phyloP scores from a whole-genome alignment of 2,113 vertebrate species.

The Catharus bicknelli region DNA sequence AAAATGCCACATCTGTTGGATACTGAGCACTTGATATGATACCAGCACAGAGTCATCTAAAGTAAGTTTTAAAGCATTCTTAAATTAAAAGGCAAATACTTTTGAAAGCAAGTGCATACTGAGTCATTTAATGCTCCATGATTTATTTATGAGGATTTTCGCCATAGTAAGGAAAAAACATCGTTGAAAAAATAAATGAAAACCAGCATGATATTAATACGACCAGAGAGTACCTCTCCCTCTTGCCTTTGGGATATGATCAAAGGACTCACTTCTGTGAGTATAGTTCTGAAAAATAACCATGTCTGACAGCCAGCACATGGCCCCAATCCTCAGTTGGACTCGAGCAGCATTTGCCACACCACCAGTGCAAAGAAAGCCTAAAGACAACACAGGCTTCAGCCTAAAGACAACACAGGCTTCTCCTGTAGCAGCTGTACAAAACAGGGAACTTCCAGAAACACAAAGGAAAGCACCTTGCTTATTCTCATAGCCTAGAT shows the following conservation, averaged over 20 bases:
- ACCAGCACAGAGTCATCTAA: background rate
- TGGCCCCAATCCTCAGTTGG: background rate
- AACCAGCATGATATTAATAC: conserved; percentile 66
- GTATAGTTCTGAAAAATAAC: conserved; percentile 47
- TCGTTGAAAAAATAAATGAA: conserved; percentile 56
- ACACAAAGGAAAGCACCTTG: background rate
- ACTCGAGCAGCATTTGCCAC: background rate
- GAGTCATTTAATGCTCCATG: conserved; percentile 5
- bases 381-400: background rate
- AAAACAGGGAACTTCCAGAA: background rate
- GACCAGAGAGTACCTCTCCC: conserved; percentile 59
- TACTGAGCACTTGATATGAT: background rate
- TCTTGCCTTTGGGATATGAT: conserved; percentile 46
- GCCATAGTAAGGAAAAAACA: conserved; percentile 24
- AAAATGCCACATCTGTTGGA: background rate
- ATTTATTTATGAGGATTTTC: conserved; percentile 66
- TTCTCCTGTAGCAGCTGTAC: fast-evolving
- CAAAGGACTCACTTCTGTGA: conserved; percentile 50
- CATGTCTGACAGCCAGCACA: conserved; percentile 38
- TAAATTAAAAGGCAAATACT: conserved; percentile 51
- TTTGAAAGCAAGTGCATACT: background rate
- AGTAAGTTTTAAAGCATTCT: conserved; percentile 18
- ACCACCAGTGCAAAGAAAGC: background rate
- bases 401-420: background rate
- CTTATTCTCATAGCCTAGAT: background rate